Percentiles rank a stretch among this genome's conserved stretches.
Conservation (phyloP, 2,888 invertebrate species). For the Mesorhabditis belari region DNA sequence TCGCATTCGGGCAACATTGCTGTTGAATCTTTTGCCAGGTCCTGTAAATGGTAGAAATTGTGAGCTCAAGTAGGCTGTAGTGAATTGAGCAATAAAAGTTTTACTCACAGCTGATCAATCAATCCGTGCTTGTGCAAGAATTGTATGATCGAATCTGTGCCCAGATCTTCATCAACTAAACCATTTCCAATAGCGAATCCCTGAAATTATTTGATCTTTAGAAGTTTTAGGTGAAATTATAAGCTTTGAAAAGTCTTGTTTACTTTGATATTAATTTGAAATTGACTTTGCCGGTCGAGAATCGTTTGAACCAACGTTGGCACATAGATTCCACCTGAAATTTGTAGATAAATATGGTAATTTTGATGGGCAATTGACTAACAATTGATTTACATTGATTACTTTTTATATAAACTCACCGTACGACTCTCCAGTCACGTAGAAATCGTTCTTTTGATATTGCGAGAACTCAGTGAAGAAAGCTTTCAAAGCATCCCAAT, state of each 20-base stretch:
- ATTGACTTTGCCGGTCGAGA: constrained; percentile 35
- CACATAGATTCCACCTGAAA: constrained; percentile 54
- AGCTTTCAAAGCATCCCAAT: constrained; percentile 55
- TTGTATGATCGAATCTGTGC: constrained; percentile 27
- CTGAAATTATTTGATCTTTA: constrained; percentile 9
- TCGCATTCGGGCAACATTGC: constrained; percentile 17
- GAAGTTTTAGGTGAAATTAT: too few species aligned
- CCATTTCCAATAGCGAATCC: constrained; percentile 44
- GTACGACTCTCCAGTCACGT: constrained; percentile 57
- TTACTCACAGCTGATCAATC: constrained; percentile 25
- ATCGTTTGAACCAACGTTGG: constrained; percentile 54
- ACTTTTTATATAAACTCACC: constrained; percentile 23
- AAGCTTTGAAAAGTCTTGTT: too few species aligned
- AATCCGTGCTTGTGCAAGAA: constrained; percentile 36
- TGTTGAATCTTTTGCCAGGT: constrained; percentile 20
- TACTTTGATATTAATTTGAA: constrained; percentile 33
- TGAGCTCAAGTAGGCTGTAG: background rate
- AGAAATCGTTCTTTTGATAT: constrained; percentile 55
- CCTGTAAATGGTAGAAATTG: constrained; percentile 5
- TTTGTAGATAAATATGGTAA: background rate
- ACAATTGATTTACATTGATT: background rate
- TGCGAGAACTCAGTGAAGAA: constrained; percentile 57
- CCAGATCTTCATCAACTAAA: constrained; percentile 24
- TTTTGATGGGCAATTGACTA: background rate
- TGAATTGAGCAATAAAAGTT: background rate